These are phyloP conservation scores for Lordiphosa clarofinis DNA, from an alignment of 1,140 invertebrate species.

Conservation along the genomic window DNA sequence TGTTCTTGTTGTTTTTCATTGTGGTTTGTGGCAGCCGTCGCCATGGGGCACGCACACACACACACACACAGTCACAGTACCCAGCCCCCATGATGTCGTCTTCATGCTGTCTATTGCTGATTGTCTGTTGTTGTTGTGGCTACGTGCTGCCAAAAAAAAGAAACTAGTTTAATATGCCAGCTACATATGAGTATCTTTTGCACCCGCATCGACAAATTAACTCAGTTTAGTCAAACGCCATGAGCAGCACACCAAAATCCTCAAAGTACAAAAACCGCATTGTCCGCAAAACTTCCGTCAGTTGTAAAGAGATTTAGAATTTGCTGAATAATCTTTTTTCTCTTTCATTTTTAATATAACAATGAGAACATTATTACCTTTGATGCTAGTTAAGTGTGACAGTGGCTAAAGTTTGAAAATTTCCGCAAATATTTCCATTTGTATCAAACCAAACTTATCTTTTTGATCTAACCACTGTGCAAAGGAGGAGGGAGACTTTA, in stretches of 20 bases:
- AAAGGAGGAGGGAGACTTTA: constrained; percentile 38
- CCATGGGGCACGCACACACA: constrained; percentile 29
- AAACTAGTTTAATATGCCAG: constrained; percentile 49
- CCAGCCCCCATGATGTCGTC: constrained; percentile 1
- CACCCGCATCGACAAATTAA: constrained; percentile 1
- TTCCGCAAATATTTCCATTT: too few species aligned
- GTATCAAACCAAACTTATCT: neutral
- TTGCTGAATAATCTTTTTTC: constrained; percentile 3
- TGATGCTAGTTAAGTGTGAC: constrained; percentile 3
- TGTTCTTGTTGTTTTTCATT: constrained; percentile 68
- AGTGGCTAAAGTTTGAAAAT: neutral
- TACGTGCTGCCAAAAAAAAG: constrained; percentile 35
- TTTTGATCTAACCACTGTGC: constrained; percentile 31
- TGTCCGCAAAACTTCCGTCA: neutral
- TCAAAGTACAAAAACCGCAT: constrained; percentile 22
- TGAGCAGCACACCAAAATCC: constrained; percentile 11
- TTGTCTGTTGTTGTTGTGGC: constrained; percentile 10
- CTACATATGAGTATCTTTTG: constrained; percentile 21
- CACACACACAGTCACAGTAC: too few species aligned
- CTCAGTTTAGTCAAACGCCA: constrained; percentile 8
- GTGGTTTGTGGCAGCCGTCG: constrained; percentile 34
- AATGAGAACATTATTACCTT: constrained; percentile 16
- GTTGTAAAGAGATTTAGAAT: constrained; percentile 3
- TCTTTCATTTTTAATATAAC: constrained; percentile 17
- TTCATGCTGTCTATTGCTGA: constrained; percentile 17